Conservation (phyloP, 2,113 vertebrate genomes). For the Anguilla japonica region DNA sequence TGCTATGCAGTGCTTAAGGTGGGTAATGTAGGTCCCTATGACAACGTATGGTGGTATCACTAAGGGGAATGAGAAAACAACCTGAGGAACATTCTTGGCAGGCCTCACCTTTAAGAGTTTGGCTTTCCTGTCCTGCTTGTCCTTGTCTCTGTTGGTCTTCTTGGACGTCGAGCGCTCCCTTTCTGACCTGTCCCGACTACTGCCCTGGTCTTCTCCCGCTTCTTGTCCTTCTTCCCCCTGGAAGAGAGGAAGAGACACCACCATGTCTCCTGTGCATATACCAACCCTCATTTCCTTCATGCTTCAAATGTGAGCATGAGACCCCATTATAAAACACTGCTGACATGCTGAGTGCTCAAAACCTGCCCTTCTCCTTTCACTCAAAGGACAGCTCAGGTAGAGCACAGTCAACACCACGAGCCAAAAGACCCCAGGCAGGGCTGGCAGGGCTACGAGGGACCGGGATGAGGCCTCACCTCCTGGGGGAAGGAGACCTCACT, state of each 20-base stretch:
- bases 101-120: constrained; percentile 58
- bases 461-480: constrained; percentile 65
- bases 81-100: background rate
- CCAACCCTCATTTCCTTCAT: background rate
- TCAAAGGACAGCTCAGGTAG: background rate
- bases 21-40: too few species aligned
- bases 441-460: background rate
- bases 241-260: constrained; percentile 28
- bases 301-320: background rate
- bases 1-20: too few species aligned
- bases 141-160: constrained; percentile 80
- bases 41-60: too few species aligned
- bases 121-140: constrained; percentile 58
- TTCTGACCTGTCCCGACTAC: constrained; percentile 76
- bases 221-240: constrained; percentile 86
- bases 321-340: background rate
- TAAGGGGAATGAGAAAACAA: too few species aligned
- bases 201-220: constrained; percentile 74
- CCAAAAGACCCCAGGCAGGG: background rate
- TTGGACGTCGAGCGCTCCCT: constrained; percentile 77
- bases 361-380: too few species aligned
- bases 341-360: background rate
- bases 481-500: constrained; percentile 80
- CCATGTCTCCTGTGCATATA: background rate
- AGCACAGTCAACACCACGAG: background rate